phyloP scores from a whole-genome alignment of 1,140 invertebrate species.

The Trachymyrmex septentrionalis region DNA sequence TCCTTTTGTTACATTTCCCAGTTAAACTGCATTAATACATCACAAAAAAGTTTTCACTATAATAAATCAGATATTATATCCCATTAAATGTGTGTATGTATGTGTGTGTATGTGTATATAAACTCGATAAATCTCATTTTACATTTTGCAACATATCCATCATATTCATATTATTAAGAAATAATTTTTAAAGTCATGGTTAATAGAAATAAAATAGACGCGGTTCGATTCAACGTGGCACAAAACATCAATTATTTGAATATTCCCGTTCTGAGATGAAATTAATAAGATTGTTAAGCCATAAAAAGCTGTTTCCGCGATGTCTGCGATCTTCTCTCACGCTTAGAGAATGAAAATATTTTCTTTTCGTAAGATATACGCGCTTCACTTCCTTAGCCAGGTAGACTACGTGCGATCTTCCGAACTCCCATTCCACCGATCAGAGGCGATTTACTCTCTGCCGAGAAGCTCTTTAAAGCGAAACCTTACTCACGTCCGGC shows the following conservation, averaged over 20 bases:
- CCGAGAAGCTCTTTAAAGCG: constrained; percentile 61
- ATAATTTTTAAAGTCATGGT: not conserved
- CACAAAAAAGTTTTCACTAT: constrained; percentile 15
- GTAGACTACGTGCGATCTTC: constrained; percentile 61
- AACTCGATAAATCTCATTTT: constrained; percentile 18
- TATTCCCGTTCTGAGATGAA: not conserved
- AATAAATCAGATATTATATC: not conserved
- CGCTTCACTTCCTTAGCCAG: constrained; percentile 49
- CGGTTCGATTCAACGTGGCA: not conserved
- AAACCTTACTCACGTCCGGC: constrained; percentile 46
- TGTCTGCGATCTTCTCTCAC: constrained; percentile 16
- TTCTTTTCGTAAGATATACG: constrained; percentile 49
- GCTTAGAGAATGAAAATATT: constrained; percentile 55
- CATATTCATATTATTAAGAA: constrained; percentile 16
- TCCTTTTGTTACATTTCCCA: constrained; percentile 38
- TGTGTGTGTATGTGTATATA: not conserved
- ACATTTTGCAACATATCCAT: constrained; percentile 14
- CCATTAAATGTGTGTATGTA: constrained; percentile 14
- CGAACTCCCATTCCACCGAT: constrained; percentile 49
- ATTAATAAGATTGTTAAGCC: constrained; percentile 27
- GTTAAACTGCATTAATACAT: constrained; percentile 42
- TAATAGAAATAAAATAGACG: constrained; percentile 3
- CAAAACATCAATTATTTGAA: constrained; percentile 23
- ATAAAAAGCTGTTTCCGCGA: constrained; percentile 10
- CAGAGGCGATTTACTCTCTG: constrained; percentile 57